Base-by-base conservation (phyloP, 2,888 invertebrate species). In the Patella pellucida region DNA sequence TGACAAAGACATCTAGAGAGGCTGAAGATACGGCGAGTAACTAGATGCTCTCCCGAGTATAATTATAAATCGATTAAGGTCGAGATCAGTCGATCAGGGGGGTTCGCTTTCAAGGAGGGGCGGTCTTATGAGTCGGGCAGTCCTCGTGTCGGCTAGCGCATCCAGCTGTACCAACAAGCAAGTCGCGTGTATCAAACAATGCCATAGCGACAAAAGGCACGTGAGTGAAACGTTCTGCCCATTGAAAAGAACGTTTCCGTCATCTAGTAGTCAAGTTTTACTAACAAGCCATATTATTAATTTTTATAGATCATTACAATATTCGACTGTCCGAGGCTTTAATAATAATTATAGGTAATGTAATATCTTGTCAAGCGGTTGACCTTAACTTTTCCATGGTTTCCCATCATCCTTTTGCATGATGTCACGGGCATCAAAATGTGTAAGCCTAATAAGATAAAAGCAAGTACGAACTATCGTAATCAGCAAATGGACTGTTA, bases 271-370 rank as follows among this genome's bases (percentile, higher is more conserved):
- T 62, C 19, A 62, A 19, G 62, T 23, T 23, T 3, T 62, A 62
- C 62, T 62, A 62, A 62, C 62, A 62, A 62, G 62, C 12, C 62
- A 19, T 62, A 23, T 62, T 23, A 62, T 62, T 62, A 62, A 7
- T 23, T 19, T 62, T 62, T 23, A 62, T 62, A 23, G 62, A 62
- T 23, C 12, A 62, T 62, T 62, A 62, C 62, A 62, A 62, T 62
- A 41, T 62, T 62, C 62, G 23, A 62, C 23, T 62, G 62, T 19
- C 41, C 41, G 62, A 23, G 19, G 23, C 19, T 12, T 23, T 23
- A 12, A 23, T 23, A 23, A 23, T 62, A 62, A 62, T 62, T 62
- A 62, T 62, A 23, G 19, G 62, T 62, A 19, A 62, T 23, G 2
- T 14, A 23, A 62, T 62, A 62, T 41, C 41, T 41, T 41, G 7